Percentiles rank a stretch among this genome's conserved stretches.
phyloP scores from a whole-genome alignment of 2,888 invertebrate species.

The Orgyia antiqua region DNA sequence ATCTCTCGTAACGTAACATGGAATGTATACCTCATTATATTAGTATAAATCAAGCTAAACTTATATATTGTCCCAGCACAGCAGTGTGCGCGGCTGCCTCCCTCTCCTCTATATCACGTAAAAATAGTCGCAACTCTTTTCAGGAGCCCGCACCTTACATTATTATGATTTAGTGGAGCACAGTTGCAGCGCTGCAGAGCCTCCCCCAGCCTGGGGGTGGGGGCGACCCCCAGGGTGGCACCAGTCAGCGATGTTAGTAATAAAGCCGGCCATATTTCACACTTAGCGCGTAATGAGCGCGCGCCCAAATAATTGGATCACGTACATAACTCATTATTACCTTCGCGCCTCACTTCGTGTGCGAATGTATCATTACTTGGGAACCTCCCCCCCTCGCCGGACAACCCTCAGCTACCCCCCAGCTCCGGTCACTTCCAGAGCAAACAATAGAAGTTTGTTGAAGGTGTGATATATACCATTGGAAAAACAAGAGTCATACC shows the following conservation, averaged over 20 bases:
- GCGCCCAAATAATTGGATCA: conserved; percentile 80
- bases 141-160: conserved; percentile 54
- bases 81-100: too few relatives aligned
- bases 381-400: conserved; percentile 13
- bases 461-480: conserved; percentile 29
- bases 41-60: too few relatives aligned
- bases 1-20: too few relatives aligned
- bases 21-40: too few relatives aligned
- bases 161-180: conserved; percentile 70
- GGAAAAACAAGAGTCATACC: too few relatives aligned
- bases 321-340: conserved; percentile 80
- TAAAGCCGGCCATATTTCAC: conserved; percentile 78
- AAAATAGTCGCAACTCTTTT: conserved; percentile 32
- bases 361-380: conserved; percentile 70
- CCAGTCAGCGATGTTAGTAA: conserved; percentile 66
- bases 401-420: neutral
- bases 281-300: conserved; percentile 79
- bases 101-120: conserved; percentile 25
- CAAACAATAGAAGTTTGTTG: conserved; percentile 41
- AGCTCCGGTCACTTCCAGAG: conserved; percentile 9
- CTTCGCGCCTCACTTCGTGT: conserved; percentile 68
- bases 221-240: conserved; percentile 18
- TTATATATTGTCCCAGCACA: too few relatives aligned
- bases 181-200: conserved; percentile 65
- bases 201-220: conserved; percentile 10